phyloP scores from a whole-genome alignment of 2,797 vertebrate species.

The Siniperca obscura region DNA sequence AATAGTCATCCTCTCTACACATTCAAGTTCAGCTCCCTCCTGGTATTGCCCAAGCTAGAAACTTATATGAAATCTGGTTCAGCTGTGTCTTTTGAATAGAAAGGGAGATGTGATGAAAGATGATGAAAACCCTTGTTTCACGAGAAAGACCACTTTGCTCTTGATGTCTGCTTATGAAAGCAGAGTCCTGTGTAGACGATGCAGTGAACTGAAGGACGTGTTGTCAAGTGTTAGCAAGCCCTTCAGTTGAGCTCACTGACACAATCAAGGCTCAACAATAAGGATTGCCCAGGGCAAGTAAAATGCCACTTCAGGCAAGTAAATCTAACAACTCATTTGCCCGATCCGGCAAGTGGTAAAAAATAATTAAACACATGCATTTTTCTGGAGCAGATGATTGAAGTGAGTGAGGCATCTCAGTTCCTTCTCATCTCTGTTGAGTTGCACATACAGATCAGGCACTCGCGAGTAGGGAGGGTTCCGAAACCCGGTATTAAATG shows the following conservation, averaged over 20 bases:
- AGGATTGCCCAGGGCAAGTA: too few species aligned
- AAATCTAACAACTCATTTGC: too few species aligned
- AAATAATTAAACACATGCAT: too few species aligned
- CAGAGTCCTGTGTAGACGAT: conserved; percentile 39
- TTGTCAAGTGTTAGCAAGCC: conserved; percentile 30
- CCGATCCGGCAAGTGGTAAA: too few species aligned
- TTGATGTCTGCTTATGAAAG: conserved; percentile 58
- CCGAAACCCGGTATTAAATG: too few species aligned
- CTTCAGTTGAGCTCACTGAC: conserved; percentile 20
- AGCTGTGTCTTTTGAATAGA: conserved; percentile 30
- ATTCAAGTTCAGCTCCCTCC: conserved; percentile 23
- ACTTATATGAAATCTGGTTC: conserved; percentile 20
- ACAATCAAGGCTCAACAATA: neutral
- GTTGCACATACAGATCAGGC: too few species aligned
- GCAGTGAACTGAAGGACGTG: conserved; percentile 10
- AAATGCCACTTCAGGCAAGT: too few species aligned
- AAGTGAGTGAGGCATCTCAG: too few species aligned
- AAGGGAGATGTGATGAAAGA: conserved; percentile 62
- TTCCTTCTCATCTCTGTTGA: too few species aligned
- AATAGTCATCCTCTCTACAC: neutral
- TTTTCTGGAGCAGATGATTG: too few species aligned
- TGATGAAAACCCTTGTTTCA: conserved; percentile 50
- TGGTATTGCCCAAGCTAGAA: conserved; percentile 7
- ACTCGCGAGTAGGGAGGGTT: too few species aligned
- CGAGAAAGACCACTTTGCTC: conserved; percentile 52